Evolutionary conservation across 2,888 invertebrate species (phyloP).

Genomic region (Lacanobia oleracea): DNA sequence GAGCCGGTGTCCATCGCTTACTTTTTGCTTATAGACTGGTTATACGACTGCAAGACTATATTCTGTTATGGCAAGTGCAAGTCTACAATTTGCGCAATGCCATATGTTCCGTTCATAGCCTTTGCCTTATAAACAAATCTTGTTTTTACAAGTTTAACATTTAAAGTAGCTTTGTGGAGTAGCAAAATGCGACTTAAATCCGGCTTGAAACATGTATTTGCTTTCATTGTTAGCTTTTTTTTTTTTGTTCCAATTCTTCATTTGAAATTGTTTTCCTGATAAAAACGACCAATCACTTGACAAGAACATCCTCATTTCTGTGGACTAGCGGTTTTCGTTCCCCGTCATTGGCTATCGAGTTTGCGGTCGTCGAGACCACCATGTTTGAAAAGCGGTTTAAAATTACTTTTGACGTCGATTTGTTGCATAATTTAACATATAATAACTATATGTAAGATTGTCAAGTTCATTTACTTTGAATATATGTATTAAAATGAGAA

Average conservation of each 20-base stretch:
- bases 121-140: conserved; percentile 59
- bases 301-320: conserved; percentile 55
- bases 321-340: conserved; percentile 73
- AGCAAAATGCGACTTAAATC: conserved; percentile 17
- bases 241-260: background rate
- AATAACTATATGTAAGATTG: conserved; percentile 48
- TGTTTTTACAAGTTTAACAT: conserved; percentile 55
- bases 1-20: conserved; percentile 35
- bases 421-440: conserved; percentile 65
- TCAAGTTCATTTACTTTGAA: conserved; percentile 22
- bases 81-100: conserved; percentile 50
- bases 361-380: conserved; percentile 74
- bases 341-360: conserved; percentile 74
- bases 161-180: conserved; percentile 25
- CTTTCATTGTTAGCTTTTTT: conserved; percentile 12
- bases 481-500: conserved; percentile 27
- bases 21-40: conserved; percentile 61
- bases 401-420: conserved; percentile 68
- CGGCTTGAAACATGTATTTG: conserved; percentile 14
- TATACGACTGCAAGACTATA: conserved; percentile 47
- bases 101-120: conserved; percentile 38
- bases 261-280: conserved; percentile 35
- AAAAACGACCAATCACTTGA: conserved; percentile 46
- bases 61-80: conserved; percentile 56
- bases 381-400: conserved; percentile 70